phyloP scores from a whole-genome alignment of 1,140 invertebrate species.

The Dendroctonus valens region DNA sequence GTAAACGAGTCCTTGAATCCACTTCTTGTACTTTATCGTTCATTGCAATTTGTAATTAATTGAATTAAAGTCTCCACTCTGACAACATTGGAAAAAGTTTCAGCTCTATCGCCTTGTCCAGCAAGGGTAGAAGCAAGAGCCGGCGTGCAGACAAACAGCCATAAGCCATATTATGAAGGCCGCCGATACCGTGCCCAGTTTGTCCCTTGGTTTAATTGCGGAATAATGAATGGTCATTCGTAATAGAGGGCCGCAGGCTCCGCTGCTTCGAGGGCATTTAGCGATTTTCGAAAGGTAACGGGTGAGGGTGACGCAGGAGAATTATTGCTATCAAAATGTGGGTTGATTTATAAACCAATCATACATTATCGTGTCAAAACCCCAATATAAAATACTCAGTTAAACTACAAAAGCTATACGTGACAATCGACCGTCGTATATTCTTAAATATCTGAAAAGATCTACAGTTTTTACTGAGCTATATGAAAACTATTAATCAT shows the following conservation, averaged over 20 bases:
- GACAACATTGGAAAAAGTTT: not conserved
- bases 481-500: too few relatives aligned
- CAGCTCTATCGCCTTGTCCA: slow-evolving; percentile 1
- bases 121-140: slow-evolving; percentile 9
- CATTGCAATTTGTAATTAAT: too few relatives aligned
- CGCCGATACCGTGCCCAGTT: slow-evolving; percentile 30
- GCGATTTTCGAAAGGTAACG: slow-evolving; percentile 34
- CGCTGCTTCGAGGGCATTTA: slow-evolving; percentile 32
- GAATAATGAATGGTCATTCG: slow-evolving; percentile 41
- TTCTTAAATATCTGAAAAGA: too few relatives aligned
- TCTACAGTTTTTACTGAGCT: too few relatives aligned
- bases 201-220: slow-evolving; percentile 41
- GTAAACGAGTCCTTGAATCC: too few relatives aligned
- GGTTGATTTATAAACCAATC: slow-evolving; percentile 3
- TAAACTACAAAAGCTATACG: too few relatives aligned
- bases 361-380: too few relatives aligned
- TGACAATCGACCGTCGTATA: too few relatives aligned
- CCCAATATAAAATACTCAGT: too few relatives aligned
- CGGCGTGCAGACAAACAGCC: slow-evolving; percentile 5
- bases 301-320: slow-evolving; percentile 24
- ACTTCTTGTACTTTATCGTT: too few relatives aligned
- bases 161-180: slow-evolving; percentile 31
- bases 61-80: too few relatives aligned
- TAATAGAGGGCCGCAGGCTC: slow-evolving; percentile 31
- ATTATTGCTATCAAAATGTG: slow-evolving; percentile 17